Base-by-base conservation (phyloP, 2,113 vertebrate species). In the Pseudorectes ferrugineus region DNA sequence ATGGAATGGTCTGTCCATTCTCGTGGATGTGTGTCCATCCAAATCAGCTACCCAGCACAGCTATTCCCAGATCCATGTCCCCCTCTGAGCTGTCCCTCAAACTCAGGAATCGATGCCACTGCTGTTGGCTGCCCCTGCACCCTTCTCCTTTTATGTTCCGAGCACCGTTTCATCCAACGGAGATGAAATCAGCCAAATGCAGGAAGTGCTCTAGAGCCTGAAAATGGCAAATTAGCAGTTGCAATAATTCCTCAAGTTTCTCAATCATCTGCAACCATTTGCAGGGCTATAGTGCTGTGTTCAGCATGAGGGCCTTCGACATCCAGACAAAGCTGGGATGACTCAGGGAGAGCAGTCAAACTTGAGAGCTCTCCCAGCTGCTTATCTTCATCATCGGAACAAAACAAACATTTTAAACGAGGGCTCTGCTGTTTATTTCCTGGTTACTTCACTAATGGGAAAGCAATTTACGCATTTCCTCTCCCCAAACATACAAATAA, bases 391-490 rank as follows among this genome's bases (percentile, higher is more conserved):
- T 12, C 76, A 95, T 38, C n/a, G 0, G 65, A 89, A 93, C 87
- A 91, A 89, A 92, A 78, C 87, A 93, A 81, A 23, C 67, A 52
- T 29, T 78, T 57, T 14, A 72, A 87, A 88, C 62, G 73, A 88
- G 71, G 40, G 43, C 81, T 83, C 70, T 42, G 65, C 75, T 93
- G 89, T 85, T 96, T 82, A 74, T 92, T 94, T 92, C 95, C 92
- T 83, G 71, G 11, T 74, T 85, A 77, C 62, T 83, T 90, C 59
- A 31, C 72, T 70, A 83, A 91, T 71, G 67, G 89, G 71, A 95
- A 83, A 94, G 71, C 82, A 77, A 87, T 83, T 73, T 84, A 77
- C 79, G 68, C 62, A 84, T 66, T 95, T 95, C 95, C 95, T 90
- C 79, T 48, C 71, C 70, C 65, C 35, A 55, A 59, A 86, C 61